A percentile compares a stretch with the other conserved stretches of the same genome.
Evolutionary conservation across 2,797 vertebrate genomes (phyloP).

Genomic region (Brachyrhaphis roseni): DNA sequence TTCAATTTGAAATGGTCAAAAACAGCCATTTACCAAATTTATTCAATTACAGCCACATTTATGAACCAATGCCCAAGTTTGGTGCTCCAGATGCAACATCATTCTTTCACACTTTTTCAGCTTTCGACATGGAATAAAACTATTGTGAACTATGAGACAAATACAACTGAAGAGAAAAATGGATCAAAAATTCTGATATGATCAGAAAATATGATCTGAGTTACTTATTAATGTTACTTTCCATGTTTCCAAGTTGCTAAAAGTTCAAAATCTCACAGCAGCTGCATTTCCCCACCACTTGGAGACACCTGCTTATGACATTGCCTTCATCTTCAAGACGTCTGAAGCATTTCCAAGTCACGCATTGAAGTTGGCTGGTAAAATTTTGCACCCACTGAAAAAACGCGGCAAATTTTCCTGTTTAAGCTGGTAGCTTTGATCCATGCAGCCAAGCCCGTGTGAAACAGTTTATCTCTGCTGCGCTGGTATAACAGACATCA

Average conservation of each 20-base stretch:
- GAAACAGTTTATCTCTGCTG: conserved; percentile 56
- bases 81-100: background rate
- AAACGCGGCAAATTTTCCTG: conserved; percentile 20
- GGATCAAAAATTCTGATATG: background rate
- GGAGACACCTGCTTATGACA: conserved; percentile 28
- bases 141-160: background rate
- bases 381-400: conserved; percentile 16
- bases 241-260: conserved; percentile 26
- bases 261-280: conserved; percentile 37
- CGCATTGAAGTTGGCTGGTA: conserved; percentile 24
- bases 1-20: background rate
- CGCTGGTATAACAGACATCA: conserved; percentile 55
- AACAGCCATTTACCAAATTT: background rate
- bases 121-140: background rate
- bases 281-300: conserved; percentile 32
- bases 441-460: conserved; percentile 22
- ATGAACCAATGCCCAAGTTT: background rate
- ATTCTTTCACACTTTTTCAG: background rate
- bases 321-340: conserved; percentile 33
- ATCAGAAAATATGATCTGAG: background rate
- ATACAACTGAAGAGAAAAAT: background rate
- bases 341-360: conserved; percentile 37
- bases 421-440: conserved; percentile 22
- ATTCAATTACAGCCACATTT: background rate
- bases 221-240: conserved; percentile 18